Evolutionary conservation across 2,797 vertebrate genomes (phyloP), one percentile per base, ranked within the genome.

Genomic region (Kryptolebias ocellatus): DNA sequence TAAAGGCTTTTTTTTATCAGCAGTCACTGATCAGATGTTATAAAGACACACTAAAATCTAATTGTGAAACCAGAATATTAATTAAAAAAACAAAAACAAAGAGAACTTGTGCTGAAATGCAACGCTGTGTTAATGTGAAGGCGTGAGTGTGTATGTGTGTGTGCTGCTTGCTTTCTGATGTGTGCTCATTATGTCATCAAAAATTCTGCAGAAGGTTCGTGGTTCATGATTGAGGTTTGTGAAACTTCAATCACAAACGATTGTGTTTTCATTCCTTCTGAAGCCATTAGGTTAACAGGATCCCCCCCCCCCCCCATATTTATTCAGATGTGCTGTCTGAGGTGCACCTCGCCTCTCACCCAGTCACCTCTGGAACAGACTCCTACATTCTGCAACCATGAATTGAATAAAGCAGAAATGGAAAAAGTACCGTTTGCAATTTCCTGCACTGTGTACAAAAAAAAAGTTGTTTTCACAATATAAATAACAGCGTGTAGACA

Each of bases 251-350:
- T 39, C 37, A 10, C 37, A 39, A 39, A 39, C 37, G 18, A 51
- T 45, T 60, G 49, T 67, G 53, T 57, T 78, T 52, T 17, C 61
- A 34, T 58, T 29, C 37, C 31, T 4, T 52, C 49, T 47, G 66
- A 49, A 8, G 44, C 10, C 29, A 17, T 14, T 61, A 28, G 45
- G 29, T 39, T 29, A n/a, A 49, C 42, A 31, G 31, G 34, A 16
- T 27, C 17, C 34, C 46, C 0, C n/a, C 44, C 20, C 45, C 18
- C 18, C 39, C 29, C 17, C 15, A 17, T 29, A 51, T 20, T 63
- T 56, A 51, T 17, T 18, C 28, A 16, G 56, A 70, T 20, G 29
- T 34, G 52, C 18, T 18, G 34, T n/a, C 27, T 10, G 24, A 18
- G 14, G 34, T 5, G 42, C 16, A 27, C 20, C 24, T 20, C 20